Evolutionary conservation across 2,888 invertebrate genomes (phyloP).

Genomic region (Mythimna lalbum): DNA sequence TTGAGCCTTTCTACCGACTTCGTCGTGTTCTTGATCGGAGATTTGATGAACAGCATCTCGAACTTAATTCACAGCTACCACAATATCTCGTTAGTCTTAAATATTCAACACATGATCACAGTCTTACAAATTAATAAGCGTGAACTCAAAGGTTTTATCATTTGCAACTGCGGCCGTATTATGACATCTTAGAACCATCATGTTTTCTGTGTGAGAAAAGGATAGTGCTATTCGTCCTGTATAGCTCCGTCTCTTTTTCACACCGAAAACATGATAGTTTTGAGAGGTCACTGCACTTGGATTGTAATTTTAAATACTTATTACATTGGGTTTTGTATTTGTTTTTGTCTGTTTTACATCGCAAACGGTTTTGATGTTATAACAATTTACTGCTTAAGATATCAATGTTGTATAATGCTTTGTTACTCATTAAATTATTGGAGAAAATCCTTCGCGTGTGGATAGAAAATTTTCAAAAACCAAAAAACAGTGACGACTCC

Average conservation of each 20-base stretch:
- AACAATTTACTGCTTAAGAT: conserved; percentile 5
- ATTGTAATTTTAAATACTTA: conserved; percentile 3
- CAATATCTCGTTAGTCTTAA: background rate
- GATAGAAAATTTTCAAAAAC: conserved; percentile 7
- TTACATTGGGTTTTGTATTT: background rate
- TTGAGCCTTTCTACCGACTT: background rate
- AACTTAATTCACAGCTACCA: background rate
- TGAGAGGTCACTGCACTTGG: no score
- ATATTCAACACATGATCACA: conserved; percentile 1
- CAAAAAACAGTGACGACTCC: background rate
- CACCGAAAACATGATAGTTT: no score
- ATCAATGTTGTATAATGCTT: conserved; percentile 3
- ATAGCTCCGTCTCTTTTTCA: no score
- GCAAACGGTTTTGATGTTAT: background rate
- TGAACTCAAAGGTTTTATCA: background rate
- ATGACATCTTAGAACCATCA: no score
- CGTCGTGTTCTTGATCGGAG: background rate
- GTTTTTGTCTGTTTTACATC: background rate
- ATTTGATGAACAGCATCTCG: conserved; percentile 2
- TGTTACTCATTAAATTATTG: background rate
- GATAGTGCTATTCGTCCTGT: no score
- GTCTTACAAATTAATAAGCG: background rate
- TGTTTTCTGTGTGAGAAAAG: no score
- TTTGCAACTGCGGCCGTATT: conserved; percentile 1
- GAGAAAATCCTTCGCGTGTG: conserved; percentile 1